Base-by-base conservation (phyloP, 2,888 invertebrate genomes). In the Pseudolycoriella hygida region DNA sequence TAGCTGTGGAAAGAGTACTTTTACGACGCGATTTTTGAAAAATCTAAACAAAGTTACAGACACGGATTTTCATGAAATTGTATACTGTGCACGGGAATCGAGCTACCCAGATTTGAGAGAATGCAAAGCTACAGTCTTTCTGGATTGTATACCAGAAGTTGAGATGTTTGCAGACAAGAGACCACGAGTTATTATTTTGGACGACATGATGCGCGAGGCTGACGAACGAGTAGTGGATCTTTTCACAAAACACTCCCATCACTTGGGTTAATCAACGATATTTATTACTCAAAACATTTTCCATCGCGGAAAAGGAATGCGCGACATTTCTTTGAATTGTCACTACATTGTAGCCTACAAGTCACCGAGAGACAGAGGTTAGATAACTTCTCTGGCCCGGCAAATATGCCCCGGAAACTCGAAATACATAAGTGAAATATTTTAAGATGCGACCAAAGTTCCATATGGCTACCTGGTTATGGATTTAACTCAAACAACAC, bases 401-500 rank as follows among this genome's bases (percentile, higher is more conserved):
- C 43, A 38, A 17, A 25, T 38, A 14, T 38, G 15, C 11, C 37
- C 43, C 2, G 37, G 37, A 15, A 43, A 43, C 10, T 10, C 15
- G 3, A 11, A 11, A 20, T 43, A 38, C 17, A 20, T 43, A 3
- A 34, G 20, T 19, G 43, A 43, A 11, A 37, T 37, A 10, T 38
- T 34, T 38, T 25, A 38, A 19, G 43, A 37, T 37, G 43, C 43
- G 11, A 43, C 37, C 3, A 2, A 6, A 8, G 12, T n/a, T 20
- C 43, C 43, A 3, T 43, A 18, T n/a, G 43, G 38, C 34, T 43
- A 43, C 37, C 34, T 43, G 25, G 3, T 43, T 10, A 37, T 43
- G 34, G 43, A 43, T 12, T 25, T 43, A 14, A 43, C 34, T 10
- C 43, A 37, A 34, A 20, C 43, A 38, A 43, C 43, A 43, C 43